Base-by-base conservation (phyloP, 2,888 invertebrate genomes). In the Xanthostigma xanthostigma region DNA sequence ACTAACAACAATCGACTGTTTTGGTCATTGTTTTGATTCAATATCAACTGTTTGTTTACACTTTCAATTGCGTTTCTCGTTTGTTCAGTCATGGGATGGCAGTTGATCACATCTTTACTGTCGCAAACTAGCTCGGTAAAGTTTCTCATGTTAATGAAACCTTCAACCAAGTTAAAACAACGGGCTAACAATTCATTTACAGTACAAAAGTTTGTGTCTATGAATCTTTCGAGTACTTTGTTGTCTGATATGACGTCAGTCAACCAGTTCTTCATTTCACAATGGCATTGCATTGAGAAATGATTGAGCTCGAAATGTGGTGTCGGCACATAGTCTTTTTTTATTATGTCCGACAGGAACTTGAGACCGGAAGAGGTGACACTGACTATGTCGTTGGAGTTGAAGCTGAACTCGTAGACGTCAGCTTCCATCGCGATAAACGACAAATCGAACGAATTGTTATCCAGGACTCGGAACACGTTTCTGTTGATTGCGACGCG, bases 141-240 rank as follows among this genome's bases (percentile, higher is more conserved):
- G 56, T 79, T 81, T 40, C 69, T 61, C 59, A 82, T 74, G 48
- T 72, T 62, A 60, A 81, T 73, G 50, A 78, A 75, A 41, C 79
- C 81, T 55, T 78, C 74, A 0, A 74, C 74, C 8, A 79, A 68
- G 51, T 79, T 76, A 58, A 79, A 80, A 59, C 84, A 84, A 39
- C 70, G 67, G 4, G 80, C 76, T 14, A 82, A 65, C 40, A 73
- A 64, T 49, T 73, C 61, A 46, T 69, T 71, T 0, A 83, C 74
- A 0, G 74, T 71, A 59, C 84, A 84, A 57, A 70, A 78, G 59
- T 79, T 82, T 45, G 78, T 72, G 47, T 70, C 66, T 56, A 71
- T 63, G 47, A 70, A 62, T 56, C 62, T 59, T 46, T 69, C 64
- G 17, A 71, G 14, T 68, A 64, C 17, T 49, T 67, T 68, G 13